Base-by-base conservation (phyloP, 2,888 invertebrate species). In the Agrochola lota region DNA sequence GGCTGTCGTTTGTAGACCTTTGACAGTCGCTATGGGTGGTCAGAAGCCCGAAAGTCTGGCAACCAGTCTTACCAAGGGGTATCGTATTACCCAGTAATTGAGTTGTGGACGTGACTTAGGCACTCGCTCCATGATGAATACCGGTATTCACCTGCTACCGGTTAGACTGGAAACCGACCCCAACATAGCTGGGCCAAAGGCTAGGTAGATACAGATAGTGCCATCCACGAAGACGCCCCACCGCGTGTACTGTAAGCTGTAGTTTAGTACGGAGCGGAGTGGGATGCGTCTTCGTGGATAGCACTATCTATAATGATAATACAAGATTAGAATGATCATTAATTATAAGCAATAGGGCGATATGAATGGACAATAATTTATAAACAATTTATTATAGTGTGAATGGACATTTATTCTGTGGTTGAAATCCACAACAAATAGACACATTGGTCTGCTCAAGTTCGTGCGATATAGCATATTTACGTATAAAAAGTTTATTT, bases 371-470 rank as follows among this genome's bases (percentile, higher is more conserved):
- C 30, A 35, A 17, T 68, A 49, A 62, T 72, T 79, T 79, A 59
- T 68, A 5, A 52, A 68, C 9, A 35, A 63, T 59, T 40, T 67
- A 55, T 35, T 59, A 70, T 71, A 35, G 67, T 74, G 30, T 43
- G 49, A 79, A 71, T 74, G 59, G 40, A 72, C 20, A 69, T 55
- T 62, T 63, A 40, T 79, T 71, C 62, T 59, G 73, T 85, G 81
- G 78, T 72, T 26, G 2, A 66, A 46, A 40, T 64, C 57, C 35
- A 77, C 69, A 72, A 71, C 55, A 40, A 66, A 73, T 74, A 83
- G 66, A 82, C 57, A 71, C 55, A 72, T 78, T 74, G 80, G 79
- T 86, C 78, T 88, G 85, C 81, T 86, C 88, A 88, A 84, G 40
- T 43, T 62, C 5, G n/a, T 70, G 40, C 55, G 17, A 55, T 63